Evolutionary conservation across 1,140 invertebrate genomes (phyloP).

Genomic region (Diabrotica undecimpunctata): DNA sequence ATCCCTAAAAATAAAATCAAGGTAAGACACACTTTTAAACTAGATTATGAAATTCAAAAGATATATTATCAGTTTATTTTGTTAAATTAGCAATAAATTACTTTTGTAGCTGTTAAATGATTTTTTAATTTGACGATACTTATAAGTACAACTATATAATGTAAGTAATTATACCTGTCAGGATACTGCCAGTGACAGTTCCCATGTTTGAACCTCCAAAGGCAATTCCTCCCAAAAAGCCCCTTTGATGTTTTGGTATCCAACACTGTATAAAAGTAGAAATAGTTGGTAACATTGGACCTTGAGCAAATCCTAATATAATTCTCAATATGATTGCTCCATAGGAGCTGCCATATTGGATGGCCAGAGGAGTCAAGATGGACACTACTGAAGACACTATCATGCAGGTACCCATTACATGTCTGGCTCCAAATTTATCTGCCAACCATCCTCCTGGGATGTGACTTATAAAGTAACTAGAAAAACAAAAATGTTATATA

Average conservation of each 20-base stretch:
- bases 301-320: conserved; percentile 19
- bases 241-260: conserved; percentile 23
- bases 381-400: conserved; percentile 15
- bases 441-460: conserved; percentile 28
- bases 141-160: too few relatives aligned
- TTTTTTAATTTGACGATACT: too few relatives aligned
- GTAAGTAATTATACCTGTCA: conserved; percentile 8
- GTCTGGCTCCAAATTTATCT: conserved; percentile 25
- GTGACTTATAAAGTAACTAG: conserved; percentile 22
- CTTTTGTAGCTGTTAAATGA: too few relatives aligned
- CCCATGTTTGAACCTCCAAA: conserved; percentile 26
- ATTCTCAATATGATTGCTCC: conserved; percentile 18
- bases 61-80: too few relatives aligned
- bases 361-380: conserved; percentile 14
- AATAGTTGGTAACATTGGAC: conserved; percentile 23
- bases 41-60: too few relatives aligned
- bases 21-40: too few relatives aligned
- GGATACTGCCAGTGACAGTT: conserved; percentile 22
- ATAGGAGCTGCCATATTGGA: conserved; percentile 10
- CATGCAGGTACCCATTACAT: conserved; percentile 21
- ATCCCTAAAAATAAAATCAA: conserved; percentile 11
- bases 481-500: background rate
- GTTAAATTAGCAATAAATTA: too few relatives aligned
- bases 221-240: conserved; percentile 22
- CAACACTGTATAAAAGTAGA: conserved; percentile 26